Percentiles rank a stretch among this genome's conserved stretches.
These are phyloP conservation scores for Poecilia velifera DNA, from an alignment of 2,797 vertebrate species.

Conservation along the genomic window DNA sequence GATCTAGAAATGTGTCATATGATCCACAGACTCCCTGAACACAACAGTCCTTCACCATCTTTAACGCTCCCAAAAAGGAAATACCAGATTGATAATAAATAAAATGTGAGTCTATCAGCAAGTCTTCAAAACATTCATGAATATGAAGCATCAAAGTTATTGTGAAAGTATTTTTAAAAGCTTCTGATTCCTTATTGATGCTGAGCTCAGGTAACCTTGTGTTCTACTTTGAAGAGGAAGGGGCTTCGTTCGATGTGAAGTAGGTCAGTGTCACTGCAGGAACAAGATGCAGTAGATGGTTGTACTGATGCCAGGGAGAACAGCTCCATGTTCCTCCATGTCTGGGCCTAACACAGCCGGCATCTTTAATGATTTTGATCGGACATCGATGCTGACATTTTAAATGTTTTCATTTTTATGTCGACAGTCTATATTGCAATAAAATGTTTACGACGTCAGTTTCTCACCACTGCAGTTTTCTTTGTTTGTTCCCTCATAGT, in stretches of 20 bases:
- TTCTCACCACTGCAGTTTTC: background rate
- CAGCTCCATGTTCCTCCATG: conserved; percentile 11
- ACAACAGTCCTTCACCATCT: conserved; percentile 6
- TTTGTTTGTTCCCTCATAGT: background rate
- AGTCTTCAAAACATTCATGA: background rate
- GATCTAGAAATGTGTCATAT: conserved; percentile 22
- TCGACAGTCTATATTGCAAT: background rate
- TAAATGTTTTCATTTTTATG: background rate
- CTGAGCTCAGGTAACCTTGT: conserved; percentile 60
- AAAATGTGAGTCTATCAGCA: conserved; percentile 41
- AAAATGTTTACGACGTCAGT: background rate
- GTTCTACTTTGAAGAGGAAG: conserved; percentile 50
- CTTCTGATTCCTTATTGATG: conserved; percentile 7
- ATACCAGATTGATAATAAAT: conserved; percentile 38
- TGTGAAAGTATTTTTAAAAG: background rate
- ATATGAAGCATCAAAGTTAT: background rate
- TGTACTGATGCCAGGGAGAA: conserved; percentile 36
- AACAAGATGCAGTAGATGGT: conserved; percentile 48
- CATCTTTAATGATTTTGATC: background rate
- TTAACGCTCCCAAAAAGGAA: conserved; percentile 23
- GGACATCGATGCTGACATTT: background rate
- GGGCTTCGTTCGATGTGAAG: conserved; percentile 58
- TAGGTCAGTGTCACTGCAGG: conserved; percentile 65
- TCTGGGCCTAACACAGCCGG: too few relatives aligned
- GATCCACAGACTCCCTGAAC: conserved; percentile 16